These are phyloP conservation scores for Halichoeres trimaculatus DNA, from an alignment of 2,113 vertebrate species.

Conservation along the genomic window DNA sequence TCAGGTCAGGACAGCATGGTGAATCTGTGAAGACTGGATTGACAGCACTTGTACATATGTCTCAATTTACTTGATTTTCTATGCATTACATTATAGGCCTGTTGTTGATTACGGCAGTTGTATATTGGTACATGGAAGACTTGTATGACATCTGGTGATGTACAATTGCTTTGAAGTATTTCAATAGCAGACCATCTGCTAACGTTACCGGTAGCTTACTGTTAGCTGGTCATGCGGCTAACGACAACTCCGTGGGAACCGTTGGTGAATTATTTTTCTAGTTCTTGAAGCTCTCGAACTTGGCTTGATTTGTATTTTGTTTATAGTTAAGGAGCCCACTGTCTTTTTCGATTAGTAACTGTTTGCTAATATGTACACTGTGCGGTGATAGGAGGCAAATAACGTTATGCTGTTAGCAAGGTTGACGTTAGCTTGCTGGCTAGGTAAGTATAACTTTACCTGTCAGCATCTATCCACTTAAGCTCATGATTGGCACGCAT, in stretches of 20 bases:
- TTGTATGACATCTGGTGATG: slow-evolving; percentile 4
- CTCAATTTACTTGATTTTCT: neutral
- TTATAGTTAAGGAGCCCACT: neutral
- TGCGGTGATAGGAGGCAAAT: slow-evolving; percentile 47
- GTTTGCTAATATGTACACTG: neutral
- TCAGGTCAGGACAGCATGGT: slow-evolving; percentile 56
- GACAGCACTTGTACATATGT: slow-evolving; percentile 49
- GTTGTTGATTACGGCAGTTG: neutral
- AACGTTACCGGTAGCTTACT: slow-evolving; percentile 57
- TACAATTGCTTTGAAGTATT: slow-evolving; percentile 18
- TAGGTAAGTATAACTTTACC: slow-evolving; percentile 60
- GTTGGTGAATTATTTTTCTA: neutral
- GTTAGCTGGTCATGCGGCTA: slow-evolving; percentile 62
- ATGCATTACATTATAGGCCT: neutral
- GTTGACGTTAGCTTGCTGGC: slow-evolving; percentile 57
- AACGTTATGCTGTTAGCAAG: slow-evolving; percentile 45
- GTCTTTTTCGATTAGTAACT: neutral
- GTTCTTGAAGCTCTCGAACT: neutral
- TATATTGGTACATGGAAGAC: slow-evolving; percentile 13
- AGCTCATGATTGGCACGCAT: slow-evolving; percentile 11
- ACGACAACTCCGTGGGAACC: slow-evolving; percentile 57
- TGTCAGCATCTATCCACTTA: slow-evolving; percentile 37
- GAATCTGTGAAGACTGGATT: slow-evolving; percentile 33
- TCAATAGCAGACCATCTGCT: slow-evolving; percentile 40
- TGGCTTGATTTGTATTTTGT: neutral